These are phyloP conservation scores for Imbricaverruca yamaguchii DNA, from an alignment of 2,888 invertebrate genomes.

Conservation along the genomic window DNA sequence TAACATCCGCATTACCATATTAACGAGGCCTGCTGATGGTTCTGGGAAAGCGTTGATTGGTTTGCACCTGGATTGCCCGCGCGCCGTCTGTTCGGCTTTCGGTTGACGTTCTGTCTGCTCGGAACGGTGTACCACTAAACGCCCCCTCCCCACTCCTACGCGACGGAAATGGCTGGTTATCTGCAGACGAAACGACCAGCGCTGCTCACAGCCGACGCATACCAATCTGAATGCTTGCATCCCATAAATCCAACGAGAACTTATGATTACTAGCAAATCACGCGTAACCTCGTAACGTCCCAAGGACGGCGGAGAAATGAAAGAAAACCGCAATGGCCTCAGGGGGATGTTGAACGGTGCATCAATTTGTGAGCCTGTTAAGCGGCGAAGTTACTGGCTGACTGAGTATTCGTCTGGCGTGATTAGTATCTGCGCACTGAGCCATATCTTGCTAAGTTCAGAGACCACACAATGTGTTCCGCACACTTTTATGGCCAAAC, in stretches of 20 bases:
- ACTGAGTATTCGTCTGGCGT: not conserved
- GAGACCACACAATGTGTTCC: too few species aligned
- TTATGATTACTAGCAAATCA: not conserved
- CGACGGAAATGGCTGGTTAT: constrained; percentile 2
- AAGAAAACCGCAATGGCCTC: not conserved
- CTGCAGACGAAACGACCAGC: not conserved
- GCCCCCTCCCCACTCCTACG: not conserved
- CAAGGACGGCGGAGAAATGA: not conserved
- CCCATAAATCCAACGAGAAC: not conserved
- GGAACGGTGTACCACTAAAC: too few species aligned
- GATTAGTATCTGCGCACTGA: not conserved
- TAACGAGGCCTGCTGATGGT: not conserved
- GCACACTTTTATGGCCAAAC: too few species aligned
- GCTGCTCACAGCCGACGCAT: not conserved
- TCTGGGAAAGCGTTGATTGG: not conserved
- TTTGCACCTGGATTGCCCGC: not conserved
- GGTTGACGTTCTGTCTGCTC: too few species aligned
- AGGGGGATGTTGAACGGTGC: not conserved
- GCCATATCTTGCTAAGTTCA: not conserved
- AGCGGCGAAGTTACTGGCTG: not conserved
- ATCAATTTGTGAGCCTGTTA: not conserved
- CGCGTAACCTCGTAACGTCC: not conserved
- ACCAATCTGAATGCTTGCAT: not conserved
- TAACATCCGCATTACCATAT: not conserved
- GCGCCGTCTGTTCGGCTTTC: too few species aligned